Percentiles rank a stretch among this genome's conserved stretches.
phyloP scores from a whole-genome alignment of 2,797 vertebrate genomes.

The Gastrophryne carolinensis region DNA sequence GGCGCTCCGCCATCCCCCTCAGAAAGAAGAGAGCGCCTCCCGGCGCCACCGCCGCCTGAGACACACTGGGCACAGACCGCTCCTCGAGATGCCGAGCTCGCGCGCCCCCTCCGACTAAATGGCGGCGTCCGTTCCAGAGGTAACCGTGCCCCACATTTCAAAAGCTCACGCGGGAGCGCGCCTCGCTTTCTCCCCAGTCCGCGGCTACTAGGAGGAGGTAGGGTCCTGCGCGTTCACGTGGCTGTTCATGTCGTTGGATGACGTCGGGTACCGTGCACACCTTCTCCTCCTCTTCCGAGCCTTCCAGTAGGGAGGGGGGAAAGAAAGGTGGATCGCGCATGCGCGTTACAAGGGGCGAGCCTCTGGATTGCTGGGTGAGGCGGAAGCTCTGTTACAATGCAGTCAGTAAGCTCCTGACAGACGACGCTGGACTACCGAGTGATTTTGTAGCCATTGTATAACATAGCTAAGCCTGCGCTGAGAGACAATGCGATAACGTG shows the following conservation, averaged over 20 bases:
- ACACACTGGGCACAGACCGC: conserved; percentile 48
- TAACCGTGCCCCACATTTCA: conserved; percentile 48
- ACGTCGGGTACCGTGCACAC: conserved; percentile 33
- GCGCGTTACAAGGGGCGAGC: no score
- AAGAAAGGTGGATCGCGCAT: not conserved
- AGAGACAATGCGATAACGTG: no score
- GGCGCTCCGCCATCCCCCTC: conserved; percentile 55
- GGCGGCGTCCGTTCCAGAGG: conserved; percentile 27
- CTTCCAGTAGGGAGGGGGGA: not conserved
- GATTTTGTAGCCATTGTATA: no score
- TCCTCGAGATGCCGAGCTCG: conserved; percentile 36
- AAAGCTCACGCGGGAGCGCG: conserved; percentile 48
- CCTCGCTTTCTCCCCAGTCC: not conserved
- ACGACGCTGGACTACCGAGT: no score
- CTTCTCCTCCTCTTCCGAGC: not conserved
- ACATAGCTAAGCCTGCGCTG: no score
- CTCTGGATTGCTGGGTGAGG: no score
- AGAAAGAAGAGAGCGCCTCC: conserved; percentile 58
- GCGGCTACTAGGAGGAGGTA: conserved; percentile 15
- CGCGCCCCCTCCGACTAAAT: conserved; percentile 15
- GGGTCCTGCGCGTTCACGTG: conserved; percentile 13
- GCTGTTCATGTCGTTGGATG: not conserved
- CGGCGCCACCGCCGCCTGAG: conserved; percentile 54
- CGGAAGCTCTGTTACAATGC: not conserved
- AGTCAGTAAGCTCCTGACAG: not conserved